phyloP scores from a whole-genome alignment of 1,140 invertebrate genomes.

The Plutomurus gul region DNA sequence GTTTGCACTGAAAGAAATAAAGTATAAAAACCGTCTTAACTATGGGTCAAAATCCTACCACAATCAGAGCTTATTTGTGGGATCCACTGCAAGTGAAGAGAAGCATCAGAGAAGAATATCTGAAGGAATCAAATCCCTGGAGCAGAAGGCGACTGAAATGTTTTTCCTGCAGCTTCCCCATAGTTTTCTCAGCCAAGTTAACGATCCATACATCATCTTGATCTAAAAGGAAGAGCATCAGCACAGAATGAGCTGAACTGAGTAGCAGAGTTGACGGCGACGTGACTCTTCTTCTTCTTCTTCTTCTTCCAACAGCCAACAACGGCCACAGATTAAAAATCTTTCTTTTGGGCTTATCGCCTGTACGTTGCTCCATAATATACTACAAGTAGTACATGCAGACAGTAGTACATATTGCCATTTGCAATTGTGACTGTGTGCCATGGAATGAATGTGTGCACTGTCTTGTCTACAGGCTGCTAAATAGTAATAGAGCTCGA shows the following conservation, averaged over 20 bases:
- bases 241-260: too few relatives aligned
- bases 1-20: neutral
- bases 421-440: neutral
- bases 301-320: too few relatives aligned
- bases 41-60: conserved; percentile 12
- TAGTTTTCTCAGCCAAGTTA: neutral
- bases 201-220: neutral
- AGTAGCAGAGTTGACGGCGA: neutral
- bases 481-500: too few relatives aligned
- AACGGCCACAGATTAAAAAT: conserved; percentile 13
- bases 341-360: conserved; percentile 7
- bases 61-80: conserved; percentile 16
- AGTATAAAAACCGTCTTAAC: neutral
- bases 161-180: neutral
- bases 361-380: neutral
- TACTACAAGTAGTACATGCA: neutral
- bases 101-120: too few relatives aligned
- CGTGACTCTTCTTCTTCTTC: conserved; percentile 5
- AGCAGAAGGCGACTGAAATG: neutral
- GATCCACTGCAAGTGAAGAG: neutral
- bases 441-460: too few relatives aligned
- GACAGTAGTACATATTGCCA: neutral
- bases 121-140: conserved; percentile 1
- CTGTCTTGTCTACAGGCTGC: too few relatives aligned
- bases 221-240: neutral